phyloP scores from a whole-genome alignment of 2,113 vertebrate genomes.

The Tichodroma muraria region DNA sequence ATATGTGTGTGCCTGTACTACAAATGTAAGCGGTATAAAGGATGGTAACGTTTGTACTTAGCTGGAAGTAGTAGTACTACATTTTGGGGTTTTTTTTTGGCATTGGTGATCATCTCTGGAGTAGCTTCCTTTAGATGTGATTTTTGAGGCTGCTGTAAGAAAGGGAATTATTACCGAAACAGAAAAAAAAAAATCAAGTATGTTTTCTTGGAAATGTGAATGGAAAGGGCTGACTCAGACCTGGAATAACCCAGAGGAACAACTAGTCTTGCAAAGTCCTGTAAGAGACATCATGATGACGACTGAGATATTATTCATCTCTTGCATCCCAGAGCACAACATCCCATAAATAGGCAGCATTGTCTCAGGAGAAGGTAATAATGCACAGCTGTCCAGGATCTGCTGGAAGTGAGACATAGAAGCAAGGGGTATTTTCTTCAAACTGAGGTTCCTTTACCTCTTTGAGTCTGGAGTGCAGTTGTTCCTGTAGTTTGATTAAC shows the following conservation, averaged over 20 bases:
- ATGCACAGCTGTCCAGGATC: background rate
- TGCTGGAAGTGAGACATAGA: fast-evolving
- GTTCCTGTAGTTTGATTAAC: background rate
- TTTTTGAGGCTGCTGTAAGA: background rate
- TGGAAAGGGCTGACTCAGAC: background rate
- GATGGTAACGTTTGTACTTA: background rate
- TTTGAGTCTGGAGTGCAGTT: fast-evolving
- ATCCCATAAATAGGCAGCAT: background rate
- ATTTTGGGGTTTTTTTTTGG: background rate
- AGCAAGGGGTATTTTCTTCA: background rate
- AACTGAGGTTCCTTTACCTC: background rate
- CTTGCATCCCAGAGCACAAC: background rate
- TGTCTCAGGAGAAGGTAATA: background rate
- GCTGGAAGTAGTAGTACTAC: background rate
- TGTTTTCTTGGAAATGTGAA: background rate
- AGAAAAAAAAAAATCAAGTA: background rate
- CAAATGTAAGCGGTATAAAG: background rate
- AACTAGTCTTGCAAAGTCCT: background rate
- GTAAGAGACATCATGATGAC: background rate
- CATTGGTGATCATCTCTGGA: background rate
- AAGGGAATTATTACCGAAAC: background rate
- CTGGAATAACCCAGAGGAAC: background rate
- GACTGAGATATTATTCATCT: background rate
- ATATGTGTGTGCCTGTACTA: background rate
- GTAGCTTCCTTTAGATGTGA: background rate